A percentile compares a stretch with the other conserved stretches of the same genome.
These are phyloP conservation scores for Daktulosphaira vitifoliae DNA, from an alignment of 1,140 invertebrate genomes.

Conservation along the genomic window DNA sequence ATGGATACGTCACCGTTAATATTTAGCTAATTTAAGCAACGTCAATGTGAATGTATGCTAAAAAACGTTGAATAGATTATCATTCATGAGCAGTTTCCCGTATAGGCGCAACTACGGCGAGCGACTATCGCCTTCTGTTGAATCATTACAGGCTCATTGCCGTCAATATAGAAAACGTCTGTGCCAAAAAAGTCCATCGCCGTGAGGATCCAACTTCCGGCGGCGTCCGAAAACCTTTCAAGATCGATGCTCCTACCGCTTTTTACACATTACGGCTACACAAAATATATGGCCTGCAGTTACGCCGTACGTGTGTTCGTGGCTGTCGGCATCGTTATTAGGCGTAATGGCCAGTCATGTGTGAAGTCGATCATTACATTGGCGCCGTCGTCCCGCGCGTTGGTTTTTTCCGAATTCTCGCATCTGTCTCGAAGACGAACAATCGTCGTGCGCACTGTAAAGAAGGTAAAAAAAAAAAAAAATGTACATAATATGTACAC, in stretches of 20 bases:
- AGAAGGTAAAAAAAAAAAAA: background rate
- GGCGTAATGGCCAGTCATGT: slow-evolving; percentile 24
- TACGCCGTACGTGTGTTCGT: background rate
- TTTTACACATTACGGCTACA: no score
- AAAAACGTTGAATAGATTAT: no score
- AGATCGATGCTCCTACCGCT: background rate
- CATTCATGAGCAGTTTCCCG: no score
- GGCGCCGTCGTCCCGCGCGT: slow-evolving; percentile 3
- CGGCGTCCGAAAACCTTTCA: background rate
- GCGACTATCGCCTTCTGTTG: no score
- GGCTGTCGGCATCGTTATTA: slow-evolving; percentile 5
- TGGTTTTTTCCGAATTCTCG: background rate
- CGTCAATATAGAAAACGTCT: no score
- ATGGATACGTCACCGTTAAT: no score
- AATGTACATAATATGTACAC: background rate
- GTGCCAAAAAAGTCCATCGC: background rate
- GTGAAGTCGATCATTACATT: slow-evolving; percentile 25
- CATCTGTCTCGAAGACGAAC: no score
- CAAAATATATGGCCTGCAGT: no score
- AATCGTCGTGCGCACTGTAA: background rate
- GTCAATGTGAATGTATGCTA: no score
- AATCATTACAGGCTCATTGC: no score
- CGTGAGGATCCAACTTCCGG: background rate
- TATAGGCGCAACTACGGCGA: no score
- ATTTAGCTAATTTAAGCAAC: no score